Conservation (phyloP, 30 jellyfish, hydroid and myxozoan genomes). For the Clytia hemisphaerica region DNA sequence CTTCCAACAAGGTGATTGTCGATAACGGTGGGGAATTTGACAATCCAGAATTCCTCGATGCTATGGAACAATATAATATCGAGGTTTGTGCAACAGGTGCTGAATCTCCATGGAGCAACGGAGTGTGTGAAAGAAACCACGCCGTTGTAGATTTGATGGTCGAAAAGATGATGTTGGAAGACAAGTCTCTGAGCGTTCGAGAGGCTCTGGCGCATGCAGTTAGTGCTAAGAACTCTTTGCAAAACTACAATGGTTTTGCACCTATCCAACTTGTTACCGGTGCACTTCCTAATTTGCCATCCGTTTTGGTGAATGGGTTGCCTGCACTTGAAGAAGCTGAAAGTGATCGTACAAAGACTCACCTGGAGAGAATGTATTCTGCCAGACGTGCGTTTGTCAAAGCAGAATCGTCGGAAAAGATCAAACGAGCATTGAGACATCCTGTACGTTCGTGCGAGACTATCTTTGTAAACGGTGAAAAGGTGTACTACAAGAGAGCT, state of each 20-base stretch:
- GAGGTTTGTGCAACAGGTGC: conserved; percentile 24
- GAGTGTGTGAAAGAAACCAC: conserved; percentile 23
- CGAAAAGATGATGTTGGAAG: conserved; percentile 22
- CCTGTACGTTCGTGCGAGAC: conserved; percentile 9
- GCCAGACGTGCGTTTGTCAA: conserved; percentile 25
- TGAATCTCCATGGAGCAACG: conserved; percentile 12
- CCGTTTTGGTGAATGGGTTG: conserved; percentile 12
- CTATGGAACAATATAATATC: conserved; percentile 15
- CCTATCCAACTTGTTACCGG: conserved; percentile 9
- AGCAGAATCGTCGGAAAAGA: conserved; percentile 27
- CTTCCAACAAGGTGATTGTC: conserved; percentile 20
- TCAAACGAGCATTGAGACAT: conserved; percentile 11
- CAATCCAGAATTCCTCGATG: conserved; percentile 24
- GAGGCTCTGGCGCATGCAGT: conserved; percentile 5
- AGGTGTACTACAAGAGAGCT: conserved; percentile 12
- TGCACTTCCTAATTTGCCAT: conserved; percentile 4
- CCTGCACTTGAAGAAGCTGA: conserved; percentile 35
- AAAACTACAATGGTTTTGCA: conserved; percentile 1
- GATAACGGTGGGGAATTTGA: conserved; percentile 27
- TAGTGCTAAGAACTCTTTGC: conserved; percentile 8
- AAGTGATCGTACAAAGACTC: not conserved
- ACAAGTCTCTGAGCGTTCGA: not conserved
- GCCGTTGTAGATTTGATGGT: conserved; percentile 12
- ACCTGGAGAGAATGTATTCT: conserved; percentile 9
- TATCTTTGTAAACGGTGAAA: not conserved